A percentile compares a stretch with the other conserved stretches of the same genome.
phyloP scores from a whole-genome alignment of 2,113 vertebrate species.

The western clawed frog (Xenopus tropicalis) region DNA sequence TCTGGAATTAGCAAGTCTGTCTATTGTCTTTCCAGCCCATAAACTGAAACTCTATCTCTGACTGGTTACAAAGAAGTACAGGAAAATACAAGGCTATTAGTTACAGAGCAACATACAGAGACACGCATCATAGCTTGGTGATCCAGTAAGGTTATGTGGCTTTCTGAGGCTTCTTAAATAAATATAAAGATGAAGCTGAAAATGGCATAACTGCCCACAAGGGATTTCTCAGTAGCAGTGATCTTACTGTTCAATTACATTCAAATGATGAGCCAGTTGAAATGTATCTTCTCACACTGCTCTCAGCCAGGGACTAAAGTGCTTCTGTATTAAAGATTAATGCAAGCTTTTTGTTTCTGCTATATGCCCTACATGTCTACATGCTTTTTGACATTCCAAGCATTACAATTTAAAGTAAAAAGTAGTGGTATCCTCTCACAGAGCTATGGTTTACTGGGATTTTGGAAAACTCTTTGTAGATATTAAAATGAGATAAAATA shows the following conservation, averaged over 20 bases:
- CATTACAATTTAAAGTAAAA: background rate
- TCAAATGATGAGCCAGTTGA: slow-evolving; percentile 38
- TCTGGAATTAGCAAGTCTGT: too few species aligned
- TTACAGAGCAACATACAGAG: background rate
- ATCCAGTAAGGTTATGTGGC: slow-evolving; percentile 9
- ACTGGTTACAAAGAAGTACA: too few species aligned
- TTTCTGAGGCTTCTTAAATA: slow-evolving; percentile 10
- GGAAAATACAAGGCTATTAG: too few species aligned
- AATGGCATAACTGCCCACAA: slow-evolving; percentile 36
- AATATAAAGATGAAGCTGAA: slow-evolving; percentile 36
- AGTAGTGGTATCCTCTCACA: too few species aligned
- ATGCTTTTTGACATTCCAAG: background rate
- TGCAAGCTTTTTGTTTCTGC: slow-evolving; percentile 18
- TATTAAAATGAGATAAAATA: too few species aligned
- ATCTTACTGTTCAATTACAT: slow-evolving; percentile 42
- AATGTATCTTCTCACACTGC: slow-evolving; percentile 33
- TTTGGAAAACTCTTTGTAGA: too few species aligned
- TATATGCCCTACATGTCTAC: slow-evolving; percentile 20
- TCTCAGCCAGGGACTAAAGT: slow-evolving; percentile 23
- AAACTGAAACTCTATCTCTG: too few species aligned
- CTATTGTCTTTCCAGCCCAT: too few species aligned
- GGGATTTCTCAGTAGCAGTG: slow-evolving; percentile 37
- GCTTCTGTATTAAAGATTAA: slow-evolving; percentile 42
- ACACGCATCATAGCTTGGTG: background rate
- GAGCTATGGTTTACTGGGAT: too few species aligned